Base-by-base conservation (phyloP, 1,140 invertebrate genomes). In the Cydia splendana region DNA sequence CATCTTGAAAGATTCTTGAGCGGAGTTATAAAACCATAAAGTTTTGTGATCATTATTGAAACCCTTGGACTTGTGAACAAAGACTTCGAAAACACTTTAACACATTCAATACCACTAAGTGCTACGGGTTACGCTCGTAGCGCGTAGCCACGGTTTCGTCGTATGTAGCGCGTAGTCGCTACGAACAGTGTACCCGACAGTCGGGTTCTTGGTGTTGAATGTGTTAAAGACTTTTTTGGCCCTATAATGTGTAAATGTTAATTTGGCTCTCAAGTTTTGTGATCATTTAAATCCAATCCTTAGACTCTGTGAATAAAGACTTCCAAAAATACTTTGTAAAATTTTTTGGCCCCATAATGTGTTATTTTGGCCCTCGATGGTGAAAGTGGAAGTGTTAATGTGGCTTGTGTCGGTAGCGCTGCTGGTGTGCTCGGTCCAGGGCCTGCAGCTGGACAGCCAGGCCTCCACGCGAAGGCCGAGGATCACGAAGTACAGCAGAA, bases 401-500 rank as follows among this genome's bases (percentile, higher is more conserved):
- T 87, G 85, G 85, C 85, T 78, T 85, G 81, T 87, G 62, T 82
- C 90, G 80, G 80, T 88, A 93, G 92, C 91, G 76, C 79, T 93
- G 81, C 85, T 93, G 87, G 78, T 93, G 62, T 90, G 88, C 83
- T 90, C 88, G 75, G 90, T 86, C 76, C 85, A 88, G 65, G 83
- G 89, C 48, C 82, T 95, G 13, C 93, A 95, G 85, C 79, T 95
- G 75, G 93, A 94, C 79, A 94, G 90, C 71, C 91, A 94, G 80
- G 88, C 89, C 0, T 94, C 94, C 9, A 95, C 94, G 4, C 91
- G 94, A 78, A 93, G 92, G 75, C 94, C 94, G 3, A 89, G 94
- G 76, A 91, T 94, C 38, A 94, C 94, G 34, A 95, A 95, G 82
- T 95, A 94, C 78, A 93, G 91, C 82, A 93, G 91, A 78, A 94